Conservation (phyloP, 2,797 vertebrate genomes). For the Eleutherodactylus coqui region DNA sequence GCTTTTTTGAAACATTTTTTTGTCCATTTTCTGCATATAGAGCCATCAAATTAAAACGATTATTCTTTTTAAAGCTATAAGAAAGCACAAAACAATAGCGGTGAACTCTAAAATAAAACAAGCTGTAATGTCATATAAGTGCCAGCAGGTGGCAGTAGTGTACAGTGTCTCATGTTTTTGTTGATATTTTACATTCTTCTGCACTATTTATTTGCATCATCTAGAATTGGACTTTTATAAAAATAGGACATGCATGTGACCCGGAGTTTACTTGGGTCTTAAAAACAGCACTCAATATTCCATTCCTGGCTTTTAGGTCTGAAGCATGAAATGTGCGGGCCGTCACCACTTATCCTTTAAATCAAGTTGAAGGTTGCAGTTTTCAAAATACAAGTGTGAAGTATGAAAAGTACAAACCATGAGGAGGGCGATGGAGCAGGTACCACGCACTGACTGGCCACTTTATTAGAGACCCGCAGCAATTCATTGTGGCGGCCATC, state of each 20-base stretch:
- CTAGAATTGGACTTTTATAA: background rate
- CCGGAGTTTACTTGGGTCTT: background rate
- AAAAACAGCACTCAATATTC: constrained; percentile 14
- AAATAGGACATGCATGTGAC: constrained; percentile 28
- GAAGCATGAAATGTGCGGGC: background rate
- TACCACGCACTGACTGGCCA: too few relatives aligned
- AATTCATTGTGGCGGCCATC: too few relatives aligned
- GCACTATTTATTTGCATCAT: constrained; percentile 23
- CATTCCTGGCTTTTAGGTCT: background rate
- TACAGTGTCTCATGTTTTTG: background rate
- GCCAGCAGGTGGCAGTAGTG: background rate
- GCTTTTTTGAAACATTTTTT: background rate
- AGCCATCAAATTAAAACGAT: too few relatives aligned
- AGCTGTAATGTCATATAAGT: background rate
- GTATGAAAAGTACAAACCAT: background rate
- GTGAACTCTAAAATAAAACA: background rate
- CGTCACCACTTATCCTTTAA: background rate
- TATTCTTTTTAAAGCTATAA: too few relatives aligned
- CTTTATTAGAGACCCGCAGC: too few relatives aligned
- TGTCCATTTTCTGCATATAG: too few relatives aligned
- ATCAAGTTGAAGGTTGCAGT: background rate
- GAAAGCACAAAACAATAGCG: too few relatives aligned
- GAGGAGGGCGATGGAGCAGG: too few relatives aligned
- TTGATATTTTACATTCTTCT: constrained; percentile 23
- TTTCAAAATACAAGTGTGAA: background rate